Evolutionary conservation across 64 coral and sea anemone genomes (phyloP).

Genomic region (Orbicella faveolata): DNA sequence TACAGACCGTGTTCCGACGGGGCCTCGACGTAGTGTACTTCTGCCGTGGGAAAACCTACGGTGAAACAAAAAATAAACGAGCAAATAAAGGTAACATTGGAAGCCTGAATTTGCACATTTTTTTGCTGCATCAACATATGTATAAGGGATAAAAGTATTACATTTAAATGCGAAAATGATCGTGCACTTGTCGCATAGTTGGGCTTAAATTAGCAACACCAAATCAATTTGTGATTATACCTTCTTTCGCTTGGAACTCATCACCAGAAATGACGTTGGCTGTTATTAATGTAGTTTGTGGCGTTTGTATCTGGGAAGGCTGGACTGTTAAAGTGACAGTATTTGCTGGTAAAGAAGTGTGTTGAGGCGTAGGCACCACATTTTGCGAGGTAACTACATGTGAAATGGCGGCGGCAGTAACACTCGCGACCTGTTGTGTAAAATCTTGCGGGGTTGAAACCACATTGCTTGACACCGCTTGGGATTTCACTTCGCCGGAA

Average conservation of each 20-base stretch:
- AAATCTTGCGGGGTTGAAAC: slow-evolving; percentile 60
- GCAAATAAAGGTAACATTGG: background rate
- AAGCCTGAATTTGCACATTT: background rate
- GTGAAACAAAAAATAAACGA: slow-evolving; percentile 22
- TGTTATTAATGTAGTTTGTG: slow-evolving; percentile 67
- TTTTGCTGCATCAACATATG: background rate
- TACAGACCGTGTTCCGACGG: slow-evolving; percentile 70
- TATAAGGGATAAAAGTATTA: background rate
- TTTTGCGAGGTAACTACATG: slow-evolving; percentile 51
- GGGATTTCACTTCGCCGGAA: slow-evolving; percentile 57
- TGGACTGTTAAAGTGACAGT: slow-evolving; percentile 81
- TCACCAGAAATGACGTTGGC: slow-evolving; percentile 84
- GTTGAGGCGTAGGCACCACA: slow-evolving; percentile 29
- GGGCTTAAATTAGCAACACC: background rate
- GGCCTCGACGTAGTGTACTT: slow-evolving; percentile 86
- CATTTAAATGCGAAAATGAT: slow-evolving; percentile 37
- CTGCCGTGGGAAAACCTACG: slow-evolving; percentile 76
- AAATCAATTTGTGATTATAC: slow-evolving; percentile 26
- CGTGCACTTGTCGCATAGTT: background rate
- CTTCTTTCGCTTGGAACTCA: slow-evolving; percentile 93
- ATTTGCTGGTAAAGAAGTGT: slow-evolving; percentile 60
- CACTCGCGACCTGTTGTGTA: slow-evolving; percentile 52
- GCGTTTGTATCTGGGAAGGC: slow-evolving; percentile 74
- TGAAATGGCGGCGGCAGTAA: slow-evolving; percentile 18
- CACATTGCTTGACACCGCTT: slow-evolving; percentile 53